Percentiles rank a stretch among this genome's conserved stretches.
Evolutionary conservation across 2,113 vertebrate genomes (phyloP).

Genomic region (Mesoclemmys tuberculata): DNA sequence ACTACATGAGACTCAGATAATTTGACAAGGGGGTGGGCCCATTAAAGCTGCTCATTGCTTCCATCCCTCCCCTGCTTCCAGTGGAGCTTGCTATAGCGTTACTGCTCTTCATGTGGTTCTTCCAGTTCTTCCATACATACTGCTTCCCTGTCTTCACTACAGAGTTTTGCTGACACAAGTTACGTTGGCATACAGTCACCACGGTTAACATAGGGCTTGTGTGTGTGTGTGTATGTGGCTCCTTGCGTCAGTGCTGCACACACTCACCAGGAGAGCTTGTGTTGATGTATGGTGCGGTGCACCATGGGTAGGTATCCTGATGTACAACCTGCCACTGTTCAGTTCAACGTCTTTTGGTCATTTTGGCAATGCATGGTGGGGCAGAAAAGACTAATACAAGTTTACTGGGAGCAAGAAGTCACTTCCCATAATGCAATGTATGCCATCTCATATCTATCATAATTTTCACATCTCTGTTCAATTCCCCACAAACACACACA

Average conservation of each 20-base stretch:
- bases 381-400: not conserved
- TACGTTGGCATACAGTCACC: not conserved
- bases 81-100: not conserved
- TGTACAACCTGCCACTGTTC: not conserved
- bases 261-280: not conserved
- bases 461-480: too few species aligned
- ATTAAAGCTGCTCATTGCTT: accelerated
- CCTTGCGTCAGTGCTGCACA: not conserved
- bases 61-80: not conserved
- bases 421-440: too few species aligned
- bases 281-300: not conserved
- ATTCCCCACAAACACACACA: too few species aligned
- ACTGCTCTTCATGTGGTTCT: accelerated
- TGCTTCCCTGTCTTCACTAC: not conserved
- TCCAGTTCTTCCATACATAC: not conserved
- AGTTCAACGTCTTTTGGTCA: not conserved
- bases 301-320: not conserved
- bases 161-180: not conserved
- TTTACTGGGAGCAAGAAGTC: too few species aligned
- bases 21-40: accelerated
- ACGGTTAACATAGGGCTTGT: not conserved
- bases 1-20: not conserved
- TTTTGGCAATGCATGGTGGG: not conserved
- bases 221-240: not conserved
- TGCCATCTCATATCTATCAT: too few species aligned